A percentile compares a stretch with the other conserved stretches of the same genome.
These are phyloP conservation scores for Beroe ovata DNA, from an alignment of 37 sponge, comb jelly and placozoan genomes.

Conservation along the genomic window DNA sequence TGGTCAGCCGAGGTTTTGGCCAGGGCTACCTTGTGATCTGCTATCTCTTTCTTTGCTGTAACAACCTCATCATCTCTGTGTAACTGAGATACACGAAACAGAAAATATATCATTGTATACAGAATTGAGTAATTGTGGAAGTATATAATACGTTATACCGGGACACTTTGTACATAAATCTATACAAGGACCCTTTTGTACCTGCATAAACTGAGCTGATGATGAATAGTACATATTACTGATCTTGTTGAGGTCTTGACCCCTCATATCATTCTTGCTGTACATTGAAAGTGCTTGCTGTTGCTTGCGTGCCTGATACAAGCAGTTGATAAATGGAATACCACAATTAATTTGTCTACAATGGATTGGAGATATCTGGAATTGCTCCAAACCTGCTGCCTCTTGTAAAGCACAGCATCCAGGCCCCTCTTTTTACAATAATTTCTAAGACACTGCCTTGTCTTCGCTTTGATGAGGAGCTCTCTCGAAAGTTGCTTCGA, in stretches of 20 bases:
- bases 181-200: no score
- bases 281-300: slow-evolving; percentile 61
- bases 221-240: neutral
- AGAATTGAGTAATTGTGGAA: no score
- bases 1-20: neutral
- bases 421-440: slow-evolving; percentile 30
- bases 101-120: no score
- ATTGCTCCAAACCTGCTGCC: neutral
- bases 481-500: slow-evolving; percentile 25
- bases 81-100: no score
- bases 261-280: slow-evolving; percentile 2
- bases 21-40: neutral
- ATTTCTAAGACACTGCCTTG: neutral
- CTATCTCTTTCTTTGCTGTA: neutral
- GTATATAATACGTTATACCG: no score
- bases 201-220: slow-evolving; percentile 21
- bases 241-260: slow-evolving; percentile 35
- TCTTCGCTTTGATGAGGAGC: slow-evolving; percentile 29
- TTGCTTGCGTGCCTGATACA: slow-evolving; percentile 9
- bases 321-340: neutral
- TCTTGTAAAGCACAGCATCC: slow-evolving; percentile 39
- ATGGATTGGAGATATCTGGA: neutral
- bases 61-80: slow-evolving; percentile 10
- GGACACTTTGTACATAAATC: no score
- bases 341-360: no score